Conservation (phyloP, 2,113 vertebrate species). For the Centropus bengalensis region DNA sequence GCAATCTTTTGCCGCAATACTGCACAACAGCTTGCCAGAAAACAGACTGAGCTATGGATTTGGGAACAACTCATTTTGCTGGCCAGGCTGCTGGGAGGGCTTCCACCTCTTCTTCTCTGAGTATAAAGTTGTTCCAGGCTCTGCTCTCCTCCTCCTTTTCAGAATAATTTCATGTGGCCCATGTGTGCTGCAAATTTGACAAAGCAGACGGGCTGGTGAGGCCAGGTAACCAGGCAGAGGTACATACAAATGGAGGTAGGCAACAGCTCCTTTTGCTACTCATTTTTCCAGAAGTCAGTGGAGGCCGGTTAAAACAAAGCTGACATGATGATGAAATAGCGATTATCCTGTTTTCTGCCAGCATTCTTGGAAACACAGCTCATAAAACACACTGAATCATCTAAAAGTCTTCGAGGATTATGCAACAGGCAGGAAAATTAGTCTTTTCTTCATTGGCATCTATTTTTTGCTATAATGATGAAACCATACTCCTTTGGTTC, state of each 20-base stretch:
- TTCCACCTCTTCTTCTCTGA: background rate
- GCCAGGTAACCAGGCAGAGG: background rate
- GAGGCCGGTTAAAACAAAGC: conserved; percentile 36
- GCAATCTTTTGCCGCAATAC: fast-evolving
- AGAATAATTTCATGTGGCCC: background rate
- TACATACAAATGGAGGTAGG: background rate
- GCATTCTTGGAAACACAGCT: conserved; percentile 20
- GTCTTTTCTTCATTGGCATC: conserved; percentile 16
- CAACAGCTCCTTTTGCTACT: background rate
- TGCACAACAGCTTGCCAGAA: background rate
- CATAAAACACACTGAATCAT: conserved; percentile 41
- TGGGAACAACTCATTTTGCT: background rate
- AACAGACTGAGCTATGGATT: background rate
- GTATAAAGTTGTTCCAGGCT: background rate
- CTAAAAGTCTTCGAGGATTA: conserved; percentile 49
- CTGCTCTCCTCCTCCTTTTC: background rate
- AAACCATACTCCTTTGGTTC: background rate
- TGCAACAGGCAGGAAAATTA: background rate
- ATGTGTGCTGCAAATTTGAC: background rate
- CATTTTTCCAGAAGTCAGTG: background rate
- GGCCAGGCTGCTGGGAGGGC: background rate
- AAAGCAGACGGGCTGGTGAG: background rate
- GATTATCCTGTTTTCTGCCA: conserved; percentile 29
- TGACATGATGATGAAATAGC: conserved; percentile 34
- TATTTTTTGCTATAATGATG: conserved; percentile 25